Base-by-base conservation (phyloP, 2,797 vertebrate genomes). In the Pachyuromys duprasi region DNA sequence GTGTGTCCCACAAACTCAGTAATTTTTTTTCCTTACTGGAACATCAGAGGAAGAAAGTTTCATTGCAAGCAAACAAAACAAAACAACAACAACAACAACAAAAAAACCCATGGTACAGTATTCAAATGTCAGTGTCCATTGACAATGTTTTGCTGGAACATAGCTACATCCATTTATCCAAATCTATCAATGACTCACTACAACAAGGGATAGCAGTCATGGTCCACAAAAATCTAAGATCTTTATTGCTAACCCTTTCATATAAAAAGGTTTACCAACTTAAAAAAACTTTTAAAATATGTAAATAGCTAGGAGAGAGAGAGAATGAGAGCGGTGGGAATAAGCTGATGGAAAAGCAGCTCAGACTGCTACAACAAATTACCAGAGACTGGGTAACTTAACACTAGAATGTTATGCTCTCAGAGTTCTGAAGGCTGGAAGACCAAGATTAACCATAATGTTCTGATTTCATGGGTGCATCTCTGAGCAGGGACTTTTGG, bases 241-340 rank as follows among this genome's bases (percentile, higher is more conserved):
- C 39, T 91, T 95, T 88, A 87, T 67, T 78, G 26, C 18, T 80
- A 94, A 67, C n/a, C 14, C 31, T 55, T 93, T 95, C 60, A 75
- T 3, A 76, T 49, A 33, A 90, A 92, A 87, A 63, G 7, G 5
- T 28, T 83, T 76, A 22, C 31, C n/a, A 86, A 62, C 4, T 79
- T 20, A 22, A 45, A 83, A 83, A 81, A 95, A 79, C 20, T 42
- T 86, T 93, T 79, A 95, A 86, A 90, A 82, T n/a, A 82, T 39
- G 14, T 78, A 31, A 89, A 57, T 72, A 92, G 24, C n/a, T 72
- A 39, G 20, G 28, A 90, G 17, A 91, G 14, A 94, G 11, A 63
- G 7, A 28, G 55, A 78, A n/a, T 49, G 28, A 67, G 70, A 82
- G 6, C 28, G 2, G 15, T 42, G 11, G 31, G 31, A 60, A 18